These are phyloP conservation scores for Meandrina meandrites DNA, from an alignment of 92 coral and sea anemone species.

Conservation along the genomic window DNA sequence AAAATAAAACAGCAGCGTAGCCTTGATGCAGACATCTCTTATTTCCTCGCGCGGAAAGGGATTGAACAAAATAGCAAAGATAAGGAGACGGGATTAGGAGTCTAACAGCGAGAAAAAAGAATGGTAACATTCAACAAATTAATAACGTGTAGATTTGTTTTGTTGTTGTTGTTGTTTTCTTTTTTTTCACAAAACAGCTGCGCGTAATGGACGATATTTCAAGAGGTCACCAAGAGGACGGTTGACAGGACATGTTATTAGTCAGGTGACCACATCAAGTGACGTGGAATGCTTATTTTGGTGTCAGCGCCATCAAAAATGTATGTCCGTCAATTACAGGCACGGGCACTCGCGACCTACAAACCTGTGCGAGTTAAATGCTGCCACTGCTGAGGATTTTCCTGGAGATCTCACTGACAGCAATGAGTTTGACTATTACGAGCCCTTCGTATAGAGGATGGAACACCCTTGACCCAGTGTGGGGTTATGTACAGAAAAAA, in stretches of 20 bases:
- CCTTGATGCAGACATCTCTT: too few species aligned
- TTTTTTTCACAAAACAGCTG: conserved; percentile 23
- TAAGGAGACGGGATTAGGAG: too few species aligned
- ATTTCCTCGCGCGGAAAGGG: too few species aligned
- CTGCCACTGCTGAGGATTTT: conserved; percentile 31
- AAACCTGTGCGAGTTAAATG: conserved; percentile 50
- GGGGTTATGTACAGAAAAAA: background rate
- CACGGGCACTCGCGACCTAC: background rate
- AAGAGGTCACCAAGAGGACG: conserved; percentile 1
- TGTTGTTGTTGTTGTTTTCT: too few species aligned
- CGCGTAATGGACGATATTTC: conserved; percentile 19
- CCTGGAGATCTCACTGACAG: conserved; percentile 31
- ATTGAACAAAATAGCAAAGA: too few species aligned
- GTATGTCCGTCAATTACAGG: conserved; percentile 31
- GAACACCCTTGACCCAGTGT: background rate
- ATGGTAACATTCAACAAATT: too few species aligned
- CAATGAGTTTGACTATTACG: conserved; percentile 38
- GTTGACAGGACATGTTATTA: conserved; percentile 16
- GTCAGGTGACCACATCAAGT: conserved; percentile 12
- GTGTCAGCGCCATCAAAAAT: conserved; percentile 15
- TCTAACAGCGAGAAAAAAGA: too few species aligned
- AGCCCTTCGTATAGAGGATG: background rate
- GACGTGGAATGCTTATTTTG: conserved; percentile 31
- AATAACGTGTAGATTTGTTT: background rate
- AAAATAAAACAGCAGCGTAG: too few species aligned